Evolutionary conservation across 2,797 vertebrate species (phyloP), one percentile per base, ranked within the genome.

Genomic region (Antrozous pallidus): DNA sequence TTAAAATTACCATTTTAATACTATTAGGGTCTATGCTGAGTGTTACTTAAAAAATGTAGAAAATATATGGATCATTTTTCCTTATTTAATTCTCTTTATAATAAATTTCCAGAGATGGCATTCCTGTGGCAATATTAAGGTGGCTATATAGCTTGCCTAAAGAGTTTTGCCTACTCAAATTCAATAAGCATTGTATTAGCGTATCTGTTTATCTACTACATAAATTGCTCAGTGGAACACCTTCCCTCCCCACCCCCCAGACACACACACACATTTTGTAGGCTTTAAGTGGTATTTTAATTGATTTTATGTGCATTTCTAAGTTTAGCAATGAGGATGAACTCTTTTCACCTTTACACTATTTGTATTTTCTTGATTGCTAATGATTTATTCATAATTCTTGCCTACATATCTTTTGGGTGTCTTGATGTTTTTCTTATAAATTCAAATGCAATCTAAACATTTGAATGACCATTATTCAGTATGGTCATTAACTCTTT

Each of bases 261-360:
- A n/a, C n/a, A n/a, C 22, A 31, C 56, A 13, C 5, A 56, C 5
- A 82, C n/a, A 26, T 7, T 78, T 40, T 74, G 18, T 49, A 58
- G 49, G 10, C 26, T 81, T 83, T 84, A 75, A 90, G 86, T 47
- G 11, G 5, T 58, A 86, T 82, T 92, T 92, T 69, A 93, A 93
- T 78, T 85, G 38, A 77, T 75, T 94, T 90, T 78, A 67, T 45
- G 90, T 38, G 11, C 18, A 81, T 85, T 70, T 71, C 78, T 86
- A 94, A 79, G 47, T 78, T 82, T 81, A 88, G n/a, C 17, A 61
- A 17, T 75, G 36, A 94, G 9, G 13, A 38, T 78, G 36, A 78
- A 73, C 67, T 81, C n/a, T 63, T 95, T 86, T 69, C 38, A 49
- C 63, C 54, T n/a, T 17, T 51, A 31, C 2, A 45, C 9, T 75